These are phyloP conservation scores for Micrasema minimum DNA, from an alignment of 1,140 invertebrate genomes.

Conservation along the genomic window DNA sequence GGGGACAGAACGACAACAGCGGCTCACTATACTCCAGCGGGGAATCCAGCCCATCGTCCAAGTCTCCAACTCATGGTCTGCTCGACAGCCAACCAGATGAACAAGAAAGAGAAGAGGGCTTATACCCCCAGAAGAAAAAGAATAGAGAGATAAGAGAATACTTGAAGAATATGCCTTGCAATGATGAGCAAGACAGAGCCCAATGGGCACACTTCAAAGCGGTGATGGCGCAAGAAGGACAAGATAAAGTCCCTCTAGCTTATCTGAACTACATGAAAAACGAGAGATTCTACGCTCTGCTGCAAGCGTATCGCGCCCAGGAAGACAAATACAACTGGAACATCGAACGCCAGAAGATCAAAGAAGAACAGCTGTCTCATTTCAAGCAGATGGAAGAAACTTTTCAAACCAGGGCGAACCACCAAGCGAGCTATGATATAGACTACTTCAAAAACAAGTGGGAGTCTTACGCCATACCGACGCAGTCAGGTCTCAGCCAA, in stretches of 20 bases:
- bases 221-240: neutral
- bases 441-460: slow-evolving; percentile 34
- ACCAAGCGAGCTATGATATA: slow-evolving; percentile 14
- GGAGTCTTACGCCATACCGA: slow-evolving; percentile 12
- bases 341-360: slow-evolving; percentile 25
- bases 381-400: slow-evolving; percentile 33
- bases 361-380: slow-evolving; percentile 20
- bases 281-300: slow-evolving; percentile 5
- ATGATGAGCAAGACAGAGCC: slow-evolving; percentile 20
- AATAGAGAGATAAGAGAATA: slow-evolving; percentile 29
- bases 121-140: slow-evolving; percentile 21
- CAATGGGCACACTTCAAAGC: slow-evolving; percentile 30
- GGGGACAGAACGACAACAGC: slow-evolving; percentile 19
- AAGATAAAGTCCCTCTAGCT: slow-evolving; percentile 16
- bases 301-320: slow-evolving; percentile 21
- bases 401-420: slow-evolving; percentile 4
- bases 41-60: neutral
- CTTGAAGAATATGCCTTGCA: slow-evolving; percentile 23
- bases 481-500: neutral
- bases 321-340: slow-evolving; percentile 37
- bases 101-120: neutral
- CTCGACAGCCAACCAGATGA: neutral
- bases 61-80: slow-evolving; percentile 14
- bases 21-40: neutral
- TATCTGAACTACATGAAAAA: slow-evolving; percentile 22